Evolutionary conservation across 2,113 vertebrate genomes (phyloP).

Genomic region (Antidorcas marsupialis): DNA sequence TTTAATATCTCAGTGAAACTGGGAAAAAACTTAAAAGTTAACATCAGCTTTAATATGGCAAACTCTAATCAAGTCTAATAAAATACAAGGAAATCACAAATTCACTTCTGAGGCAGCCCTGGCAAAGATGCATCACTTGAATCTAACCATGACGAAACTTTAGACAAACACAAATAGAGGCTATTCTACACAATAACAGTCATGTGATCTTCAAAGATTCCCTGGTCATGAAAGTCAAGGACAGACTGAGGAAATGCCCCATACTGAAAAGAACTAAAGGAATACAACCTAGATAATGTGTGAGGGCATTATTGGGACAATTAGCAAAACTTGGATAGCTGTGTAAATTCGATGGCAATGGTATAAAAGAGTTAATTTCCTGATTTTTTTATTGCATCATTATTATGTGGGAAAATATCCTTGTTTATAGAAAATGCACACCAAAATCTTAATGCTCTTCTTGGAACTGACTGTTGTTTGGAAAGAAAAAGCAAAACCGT

Average conservation of each 20-base stretch:
- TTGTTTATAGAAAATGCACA: not conserved
- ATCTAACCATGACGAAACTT: not conserved
- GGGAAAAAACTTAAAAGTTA: not conserved
- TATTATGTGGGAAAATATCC: not conserved
- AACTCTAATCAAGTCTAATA: not conserved
- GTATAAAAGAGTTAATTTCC: not conserved
- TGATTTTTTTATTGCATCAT: not conserved
- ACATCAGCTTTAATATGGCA: not conserved
- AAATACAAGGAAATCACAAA: not conserved
- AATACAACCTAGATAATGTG: not conserved
- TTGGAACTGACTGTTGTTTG: not conserved
- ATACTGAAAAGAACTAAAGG: not conserved
- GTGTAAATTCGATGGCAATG: not conserved
- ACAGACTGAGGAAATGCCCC: not conserved
- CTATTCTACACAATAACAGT: not conserved
- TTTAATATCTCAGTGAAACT: not conserved
- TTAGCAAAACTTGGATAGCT: not conserved
- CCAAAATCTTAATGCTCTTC: not conserved
- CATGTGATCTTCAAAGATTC: not conserved
- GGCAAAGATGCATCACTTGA: not conserved
- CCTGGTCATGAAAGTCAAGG: not conserved
- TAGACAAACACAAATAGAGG: not conserved
- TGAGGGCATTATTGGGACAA: not conserved
- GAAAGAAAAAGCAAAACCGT: not conserved
- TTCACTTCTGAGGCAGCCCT: not conserved